Evolutionary conservation across 2,888 invertebrate species (phyloP), one percentile per base, ranked within the genome.

Genomic region (Osmoderma eremita): DNA sequence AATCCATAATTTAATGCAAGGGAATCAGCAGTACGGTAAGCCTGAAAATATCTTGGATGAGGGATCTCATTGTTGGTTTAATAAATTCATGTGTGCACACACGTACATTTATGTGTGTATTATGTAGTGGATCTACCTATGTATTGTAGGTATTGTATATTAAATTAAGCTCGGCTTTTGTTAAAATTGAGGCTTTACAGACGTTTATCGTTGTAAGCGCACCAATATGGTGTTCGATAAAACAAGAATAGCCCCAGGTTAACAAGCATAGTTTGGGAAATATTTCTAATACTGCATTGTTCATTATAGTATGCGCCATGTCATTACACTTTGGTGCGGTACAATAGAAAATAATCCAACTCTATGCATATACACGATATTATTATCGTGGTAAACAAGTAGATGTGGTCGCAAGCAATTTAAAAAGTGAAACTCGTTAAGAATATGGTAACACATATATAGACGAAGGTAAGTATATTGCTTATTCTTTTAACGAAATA

Each of bases 131-230:
- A 20, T 12, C 15, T 15, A 17, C 5, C 20, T 20, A 18, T 36
- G 17, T 53, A 53, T 13, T 53, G n/a, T 18, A 38, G 17, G 8
- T 38, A 53, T 38, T 36, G 18, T 38, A 38, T 53, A 36, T 53
- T 53, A 53, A 53, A 53, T 53, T 38, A 53, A 53, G 36, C 38
- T 38, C 18, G 18, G 38, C 53, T 53, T 53, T 38, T 53, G 53
- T 18, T 53, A 12, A 53, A 53, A 53, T 38, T 38, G 53, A 36
- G 36, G 38, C 38, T 15, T 18, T 30, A 17, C 38, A 53, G 53
- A 18, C 17, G 38, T 38, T 53, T 53, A 53, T 38, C 18, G 38
- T 38, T 53, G 38, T 17, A 53, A 53, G 38, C 18, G 38, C 53
- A 18, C 38, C 10, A 38, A 36, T 38, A 53, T 38, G 36, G 53